Conservation (phyloP, 1,140 invertebrate genomes). For the Spodoptera litura region DNA sequence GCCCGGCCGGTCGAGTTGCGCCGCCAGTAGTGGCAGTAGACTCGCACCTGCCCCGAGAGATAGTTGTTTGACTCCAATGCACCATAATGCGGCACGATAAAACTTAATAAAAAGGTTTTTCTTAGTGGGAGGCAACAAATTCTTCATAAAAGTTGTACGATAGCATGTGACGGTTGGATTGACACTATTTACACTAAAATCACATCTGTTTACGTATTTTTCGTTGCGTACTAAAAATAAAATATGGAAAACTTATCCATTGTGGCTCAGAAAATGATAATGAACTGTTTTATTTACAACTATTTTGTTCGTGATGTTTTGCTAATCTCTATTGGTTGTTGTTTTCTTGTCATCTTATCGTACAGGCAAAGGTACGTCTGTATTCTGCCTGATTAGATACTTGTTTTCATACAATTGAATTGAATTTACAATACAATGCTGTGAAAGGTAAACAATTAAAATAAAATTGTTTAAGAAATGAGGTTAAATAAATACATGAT, state of each 20-base stretch:
- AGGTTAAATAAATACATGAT: not conserved
- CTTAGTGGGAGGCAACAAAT: constrained; percentile 39
- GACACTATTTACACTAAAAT: constrained; percentile 33
- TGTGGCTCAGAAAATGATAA: constrained; percentile 9
- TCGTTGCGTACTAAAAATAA: constrained; percentile 57
- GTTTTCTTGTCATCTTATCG: constrained; percentile 31
- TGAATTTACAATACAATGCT: not conserved
- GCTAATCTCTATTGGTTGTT: constrained; percentile 16
- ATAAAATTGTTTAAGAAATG: not conserved
- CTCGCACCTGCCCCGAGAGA: constrained; percentile 62
- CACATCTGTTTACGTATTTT: constrained; percentile 53
- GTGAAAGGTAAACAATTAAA: not conserved
- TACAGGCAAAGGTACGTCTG: constrained; percentile 26
- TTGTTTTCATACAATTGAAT: constrained; percentile 15
- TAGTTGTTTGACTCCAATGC: constrained; percentile 55
- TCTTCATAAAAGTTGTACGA: constrained; percentile 1
- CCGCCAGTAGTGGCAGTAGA: constrained; percentile 45
- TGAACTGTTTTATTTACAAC: constrained; percentile 38
- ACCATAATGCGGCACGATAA: constrained; percentile 50
- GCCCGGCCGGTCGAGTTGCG: constrained; percentile 68
- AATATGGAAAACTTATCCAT: constrained; percentile 34
- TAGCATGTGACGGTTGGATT: constrained; percentile 7
- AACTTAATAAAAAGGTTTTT: constrained; percentile 25
- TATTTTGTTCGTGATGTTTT: constrained; percentile 10
- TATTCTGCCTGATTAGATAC: constrained; percentile 24